Evolutionary conservation across 64 coral and sea anemone genomes (phyloP).

Genomic region (Pachyseris speciosa): DNA sequence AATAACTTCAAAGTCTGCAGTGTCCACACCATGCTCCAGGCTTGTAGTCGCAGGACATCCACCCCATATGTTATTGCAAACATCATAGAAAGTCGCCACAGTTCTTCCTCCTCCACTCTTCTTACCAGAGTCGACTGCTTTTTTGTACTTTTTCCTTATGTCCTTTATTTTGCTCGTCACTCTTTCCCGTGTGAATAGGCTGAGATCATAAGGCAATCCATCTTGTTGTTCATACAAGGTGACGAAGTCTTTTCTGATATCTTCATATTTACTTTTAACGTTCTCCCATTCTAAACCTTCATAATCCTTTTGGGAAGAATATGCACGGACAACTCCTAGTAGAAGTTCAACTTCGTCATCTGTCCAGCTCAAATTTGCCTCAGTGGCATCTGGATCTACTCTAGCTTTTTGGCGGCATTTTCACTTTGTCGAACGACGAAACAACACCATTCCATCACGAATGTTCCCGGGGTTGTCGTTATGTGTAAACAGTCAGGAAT

Average conservation of each 20-base stretch:
- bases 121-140: slow-evolving; percentile 43
- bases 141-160: slow-evolving; percentile 41
- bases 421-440: too few relatives aligned
- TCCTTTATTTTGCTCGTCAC: slow-evolving; percentile 32
- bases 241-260: slow-evolving; percentile 53
- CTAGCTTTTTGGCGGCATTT: too few relatives aligned
- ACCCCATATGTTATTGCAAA: slow-evolving; percentile 54
- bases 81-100: slow-evolving; percentile 50
- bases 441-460: too few relatives aligned
- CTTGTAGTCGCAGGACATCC: slow-evolving; percentile 55
- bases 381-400: not conserved
- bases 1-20: not conserved
- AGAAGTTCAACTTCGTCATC: slow-evolving; percentile 44
- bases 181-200: slow-evolving; percentile 50
- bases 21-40: slow-evolving; percentile 33
- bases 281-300: slow-evolving; percentile 57
- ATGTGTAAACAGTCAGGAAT: too few relatives aligned
- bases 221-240: slow-evolving; percentile 29
- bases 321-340: slow-evolving; percentile 24
- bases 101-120: slow-evolving; percentile 50
- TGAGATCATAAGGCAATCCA: slow-evolving; percentile 1
- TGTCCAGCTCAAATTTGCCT: slow-evolving; percentile 25
- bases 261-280: slow-evolving; percentile 50
- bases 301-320: slow-evolving; percentile 53
- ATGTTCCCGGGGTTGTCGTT: too few relatives aligned